Percentiles rank a stretch among this genome's conserved stretches.
Conservation (phyloP, 2,113 vertebrate genomes). For the Ctenomys sociabilis region DNA sequence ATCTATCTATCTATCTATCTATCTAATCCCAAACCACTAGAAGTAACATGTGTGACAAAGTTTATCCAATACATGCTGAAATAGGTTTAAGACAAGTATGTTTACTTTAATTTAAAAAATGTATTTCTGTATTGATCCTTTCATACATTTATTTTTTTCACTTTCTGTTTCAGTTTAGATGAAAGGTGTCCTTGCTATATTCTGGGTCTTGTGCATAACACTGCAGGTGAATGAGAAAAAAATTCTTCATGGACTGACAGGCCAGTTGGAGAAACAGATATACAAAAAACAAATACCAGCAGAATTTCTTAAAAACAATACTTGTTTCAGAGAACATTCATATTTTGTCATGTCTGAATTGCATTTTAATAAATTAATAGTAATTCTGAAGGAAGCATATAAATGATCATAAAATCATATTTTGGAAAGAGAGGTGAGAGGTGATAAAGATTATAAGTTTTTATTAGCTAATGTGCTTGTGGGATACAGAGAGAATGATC, state of each 20-base stretch:
- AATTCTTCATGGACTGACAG: not conserved
- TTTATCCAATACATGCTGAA: not conserved
- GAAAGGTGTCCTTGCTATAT: not conserved
- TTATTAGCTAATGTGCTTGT: not conserved
- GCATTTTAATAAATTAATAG: not conserved
- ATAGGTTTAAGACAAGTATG: not conserved
- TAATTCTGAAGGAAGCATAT: not conserved
- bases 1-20: not conserved
- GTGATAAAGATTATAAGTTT: not conserved
- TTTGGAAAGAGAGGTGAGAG: not conserved
- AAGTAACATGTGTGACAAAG: not conserved
- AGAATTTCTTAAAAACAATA: not conserved
- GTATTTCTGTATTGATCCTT: not conserved
- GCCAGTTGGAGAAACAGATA: not conserved
- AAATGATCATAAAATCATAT: not conserved
- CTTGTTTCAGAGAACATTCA: not conserved
- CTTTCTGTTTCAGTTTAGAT: not conserved
- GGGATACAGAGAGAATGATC: not conserved
- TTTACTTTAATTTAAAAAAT: not conserved
- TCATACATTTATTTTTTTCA: not conserved
- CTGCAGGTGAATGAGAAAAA: not conserved
- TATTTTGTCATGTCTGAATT: not conserved
- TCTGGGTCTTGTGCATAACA: not conserved
- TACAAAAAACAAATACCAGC: not conserved
- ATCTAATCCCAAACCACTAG: not conserved